These are phyloP conservation scores for Ascaphus truei DNA, from an alignment of 2,113 vertebrate genomes.

Conservation along the genomic window DNA sequence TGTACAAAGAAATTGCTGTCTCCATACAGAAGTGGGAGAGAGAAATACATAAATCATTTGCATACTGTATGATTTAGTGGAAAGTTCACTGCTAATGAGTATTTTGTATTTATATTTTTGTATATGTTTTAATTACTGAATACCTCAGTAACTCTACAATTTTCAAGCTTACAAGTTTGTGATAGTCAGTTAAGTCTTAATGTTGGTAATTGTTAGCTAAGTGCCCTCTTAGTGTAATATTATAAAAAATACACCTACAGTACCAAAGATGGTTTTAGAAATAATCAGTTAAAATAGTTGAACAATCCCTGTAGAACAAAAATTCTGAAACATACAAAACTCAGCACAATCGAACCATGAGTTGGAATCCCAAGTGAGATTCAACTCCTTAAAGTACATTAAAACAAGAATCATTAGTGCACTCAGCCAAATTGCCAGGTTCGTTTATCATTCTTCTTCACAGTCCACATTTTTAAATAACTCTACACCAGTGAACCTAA, in stretches of 20 bases:
- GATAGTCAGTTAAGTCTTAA: too few species aligned
- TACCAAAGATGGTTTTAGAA: not conserved
- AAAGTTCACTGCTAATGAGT: too few species aligned
- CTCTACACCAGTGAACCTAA: conserved; percentile 4
- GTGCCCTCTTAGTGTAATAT: not conserved
- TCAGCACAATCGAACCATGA: conserved; percentile 25
- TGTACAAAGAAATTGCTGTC: too few species aligned
- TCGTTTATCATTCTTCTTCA: conserved; percentile 35
- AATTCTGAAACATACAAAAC: conserved; percentile 13
- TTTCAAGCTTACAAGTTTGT: too few species aligned
- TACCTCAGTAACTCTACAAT: too few species aligned
- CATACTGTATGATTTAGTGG: too few species aligned
- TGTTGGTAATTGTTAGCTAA: not conserved
- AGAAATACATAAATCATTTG: too few species aligned
- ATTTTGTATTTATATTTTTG: too few species aligned
- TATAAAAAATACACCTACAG: not conserved
- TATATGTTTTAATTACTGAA: too few species aligned
- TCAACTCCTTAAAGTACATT: conserved; percentile 21
- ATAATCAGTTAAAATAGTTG: conserved; percentile 34
- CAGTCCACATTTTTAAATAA: conserved; percentile 43
- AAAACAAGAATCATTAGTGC: conserved; percentile 31
- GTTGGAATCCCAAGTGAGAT: conserved; percentile 29
- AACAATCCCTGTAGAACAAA: not conserved
- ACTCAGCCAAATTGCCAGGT: conserved; percentile 12
- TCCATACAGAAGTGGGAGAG: too few species aligned